Evolutionary conservation across 2,888 invertebrate species (phyloP).

Genomic region (Tethea ocularis): DNA sequence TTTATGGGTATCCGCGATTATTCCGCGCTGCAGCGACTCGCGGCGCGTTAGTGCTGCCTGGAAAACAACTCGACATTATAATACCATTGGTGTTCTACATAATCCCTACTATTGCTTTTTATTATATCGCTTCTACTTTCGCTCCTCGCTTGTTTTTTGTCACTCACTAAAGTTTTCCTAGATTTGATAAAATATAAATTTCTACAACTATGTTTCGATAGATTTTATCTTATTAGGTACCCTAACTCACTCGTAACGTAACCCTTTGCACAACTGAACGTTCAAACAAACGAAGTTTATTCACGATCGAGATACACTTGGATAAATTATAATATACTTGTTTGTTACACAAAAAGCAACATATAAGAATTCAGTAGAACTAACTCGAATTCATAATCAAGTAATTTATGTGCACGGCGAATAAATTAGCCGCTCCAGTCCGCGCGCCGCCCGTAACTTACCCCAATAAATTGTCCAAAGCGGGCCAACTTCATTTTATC

Average conservation of each 20-base stretch:
- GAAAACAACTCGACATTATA: constrained; percentile 78
- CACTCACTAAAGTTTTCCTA: constrained; percentile 53
- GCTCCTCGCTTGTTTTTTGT: constrained; percentile 56
- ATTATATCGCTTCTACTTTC: constrained; percentile 69
- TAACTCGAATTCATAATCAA: constrained; percentile 84
- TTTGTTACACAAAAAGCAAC: constrained; percentile 79
- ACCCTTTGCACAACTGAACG: constrained; percentile 8
- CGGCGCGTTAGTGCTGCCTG: constrained; percentile 77
- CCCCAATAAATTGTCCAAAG: constrained; percentile 83
- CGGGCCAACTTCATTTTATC: constrained; percentile 83
- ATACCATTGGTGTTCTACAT: constrained; percentile 79
- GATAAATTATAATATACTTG: constrained; percentile 74
- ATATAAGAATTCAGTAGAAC: constrained; percentile 66
- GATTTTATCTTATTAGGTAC: constrained; percentile 6
- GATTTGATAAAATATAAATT: constrained; percentile 12
- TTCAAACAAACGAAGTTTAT: constrained; percentile 43
- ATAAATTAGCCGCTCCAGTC: constrained; percentile 82
- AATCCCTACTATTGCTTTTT: constrained; percentile 80
- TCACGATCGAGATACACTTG: constrained; percentile 54
- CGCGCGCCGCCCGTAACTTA: constrained; percentile 83
- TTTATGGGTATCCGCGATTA: constrained; percentile 84
- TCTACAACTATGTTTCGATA: constrained; percentile 15
- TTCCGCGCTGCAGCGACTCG: constrained; percentile 82
- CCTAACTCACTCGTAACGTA: constrained; percentile 3
- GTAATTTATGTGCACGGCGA: constrained; percentile 84